Base-by-base conservation (phyloP, 2,797 vertebrate genomes). In the Cuculus canorus region DNA sequence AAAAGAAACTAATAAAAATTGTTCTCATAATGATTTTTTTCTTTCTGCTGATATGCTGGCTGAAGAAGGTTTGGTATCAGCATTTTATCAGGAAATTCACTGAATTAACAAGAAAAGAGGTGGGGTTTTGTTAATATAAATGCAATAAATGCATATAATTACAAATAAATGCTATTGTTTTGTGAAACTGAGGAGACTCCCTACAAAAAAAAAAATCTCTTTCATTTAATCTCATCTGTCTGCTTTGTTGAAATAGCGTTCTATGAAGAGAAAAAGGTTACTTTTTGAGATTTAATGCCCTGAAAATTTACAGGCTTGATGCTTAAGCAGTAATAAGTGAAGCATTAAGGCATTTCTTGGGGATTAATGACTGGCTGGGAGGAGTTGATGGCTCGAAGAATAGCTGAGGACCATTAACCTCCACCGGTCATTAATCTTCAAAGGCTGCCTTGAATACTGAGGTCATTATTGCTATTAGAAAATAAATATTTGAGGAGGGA, bases 321-420 rank as follows among this genome's bases (percentile, higher is more conserved):
- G 88, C 86, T 93, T 96, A 97, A 97, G 91, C 89, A 91, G 92
- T 86, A 96, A 25, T 94, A 96, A 96, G 94, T 89, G 96, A 93
- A 94, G 93, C 90, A 85, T 93, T 95, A 94, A 96, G 73, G 88
- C 84, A 85, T 96, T 97, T 96, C 89, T 85, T 84, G 65, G 83
- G 95, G 86, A 97, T 97, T 97, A 95, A 97, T 97, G 93, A 93
- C 95, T 85, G 77, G 79, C 93, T 94, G 84, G 95, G 92, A 96
- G 96, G 95, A 96, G 93, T 53, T 96, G 91, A 95, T 97, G 96
- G 88, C 85, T 94, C 85, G 53, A 95, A 92, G 94, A 92, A 96
- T 92, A 89, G 86, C 93, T 90, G 89, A 96, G 90, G 92, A 87
- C 94, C 95, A 95, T 97, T 97, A 97, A 96, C 91, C 79, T 92